Evolutionary conservation across 2,888 invertebrate species (phyloP), one percentile per base, ranked within the genome.

Genomic region (Argynnis bischoffii): DNA sequence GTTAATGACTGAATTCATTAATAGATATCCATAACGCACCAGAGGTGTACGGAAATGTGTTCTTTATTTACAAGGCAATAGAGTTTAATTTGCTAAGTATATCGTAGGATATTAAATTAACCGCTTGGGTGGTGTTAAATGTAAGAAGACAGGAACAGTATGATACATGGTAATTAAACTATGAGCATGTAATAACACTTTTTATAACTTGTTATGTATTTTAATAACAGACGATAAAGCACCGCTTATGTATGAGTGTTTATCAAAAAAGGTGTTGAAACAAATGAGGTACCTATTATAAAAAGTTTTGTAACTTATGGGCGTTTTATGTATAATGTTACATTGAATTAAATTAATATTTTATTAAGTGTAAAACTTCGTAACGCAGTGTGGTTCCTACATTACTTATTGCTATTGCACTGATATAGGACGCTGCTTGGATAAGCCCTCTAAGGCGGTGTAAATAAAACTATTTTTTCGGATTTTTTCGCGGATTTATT

Each of bases 101-200:
- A 13, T 48, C 6, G 54, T 64, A 54, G 69, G 70, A 69, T 67
- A 72, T 73, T 71, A 72, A 77, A 79, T 78, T 77, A 76, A 71
- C 61, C 74, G 77, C 69, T 77, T 72, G 71, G 74, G 70, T 76
- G 72, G 82, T 79, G 83, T 77, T 81, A 83, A 84, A 79, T 67
- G 70, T 78, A 74, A 71, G 69, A 69, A 48, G 64, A 69, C 67
- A 64, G 66, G 72, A 71, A 74, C 70, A 71, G 69, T 66, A 69
- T 71, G 69, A 67, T 71, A 70, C 63, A 71, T 69, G 69, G 66
- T 69, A 71, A 72, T 72, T 71, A 72, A 67, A 56, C 47, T 48
- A 61, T 47, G 31, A 66, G 65, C 67, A 72, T 70, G 63, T 72
- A 70, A 70, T 69, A 55, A 21, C 66, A 57, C 54, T 65, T 66